These are phyloP conservation scores for Delphinus delphis DNA, from an alignment of 2,113 vertebrate genomes.

Conservation along the genomic window DNA sequence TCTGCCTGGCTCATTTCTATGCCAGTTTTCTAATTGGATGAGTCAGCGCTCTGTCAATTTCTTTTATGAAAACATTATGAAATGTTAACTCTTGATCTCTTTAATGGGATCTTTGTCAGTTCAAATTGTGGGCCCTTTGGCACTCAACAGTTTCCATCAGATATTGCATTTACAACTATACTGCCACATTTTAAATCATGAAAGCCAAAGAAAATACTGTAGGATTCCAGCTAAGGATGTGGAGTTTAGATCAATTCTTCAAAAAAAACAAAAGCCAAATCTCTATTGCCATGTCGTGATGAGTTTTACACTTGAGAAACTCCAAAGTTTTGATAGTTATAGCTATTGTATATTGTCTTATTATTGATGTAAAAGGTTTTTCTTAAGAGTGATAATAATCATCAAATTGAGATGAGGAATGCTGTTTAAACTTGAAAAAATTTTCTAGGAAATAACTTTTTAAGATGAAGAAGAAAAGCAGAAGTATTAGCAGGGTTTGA, in stretches of 20 bases:
- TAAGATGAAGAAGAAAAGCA: background rate
- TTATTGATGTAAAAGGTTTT: background rate
- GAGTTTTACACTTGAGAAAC: background rate
- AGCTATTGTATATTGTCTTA: background rate
- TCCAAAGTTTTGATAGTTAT: background rate
- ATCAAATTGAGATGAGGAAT: background rate
- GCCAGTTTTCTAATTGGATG: background rate
- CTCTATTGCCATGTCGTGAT: background rate
- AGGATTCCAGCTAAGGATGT: background rate
- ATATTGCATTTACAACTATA: background rate
- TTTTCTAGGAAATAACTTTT: background rate
- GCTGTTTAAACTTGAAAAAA: background rate
- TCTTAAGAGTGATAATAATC: background rate
- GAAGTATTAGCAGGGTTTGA: background rate
- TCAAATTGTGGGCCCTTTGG: background rate
- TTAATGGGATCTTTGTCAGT: background rate
- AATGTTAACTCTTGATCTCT: conserved; percentile 23
- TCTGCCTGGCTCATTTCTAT: background rate
- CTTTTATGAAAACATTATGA: background rate
- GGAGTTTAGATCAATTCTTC: conserved; percentile 22
- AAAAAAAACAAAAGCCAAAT: background rate
- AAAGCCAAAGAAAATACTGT: conserved; percentile 9
- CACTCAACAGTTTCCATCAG: background rate
- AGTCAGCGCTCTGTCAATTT: background rate
- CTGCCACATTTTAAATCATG: background rate